Base-by-base conservation (phyloP, 1,140 invertebrate species). In the Phocides pigmalion region DNA sequence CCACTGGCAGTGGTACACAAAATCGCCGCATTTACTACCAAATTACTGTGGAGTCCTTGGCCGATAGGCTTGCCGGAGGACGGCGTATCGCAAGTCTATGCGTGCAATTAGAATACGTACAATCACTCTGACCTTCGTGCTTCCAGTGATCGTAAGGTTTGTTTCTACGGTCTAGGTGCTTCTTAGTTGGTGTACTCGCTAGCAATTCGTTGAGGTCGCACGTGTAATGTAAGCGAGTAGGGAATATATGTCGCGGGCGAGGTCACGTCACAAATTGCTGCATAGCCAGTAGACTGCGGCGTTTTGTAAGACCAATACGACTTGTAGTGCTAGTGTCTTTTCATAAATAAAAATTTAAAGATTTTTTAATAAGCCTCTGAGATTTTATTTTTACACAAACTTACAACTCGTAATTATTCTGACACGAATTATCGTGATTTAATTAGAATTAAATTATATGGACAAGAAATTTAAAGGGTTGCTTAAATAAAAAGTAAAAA, bases 281-380 rank as follows among this genome's bases (percentile, higher is more conserved):
- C 86, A 90, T 89, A 83, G 76, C 74, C 79, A 87, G 79, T 79
- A 64, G 78, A 89, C 82, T 87, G 86, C 88, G 83, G 86, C 74
- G 81, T 89, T 81, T 90, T 82, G 73, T 79, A 76, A 79, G 76
- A 81, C 81, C 81, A 80, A 78, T 83, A 81, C 69, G 70, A 75
- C 73, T 68, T 74, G 25, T 35, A 47, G 35, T 32, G 46, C 32
- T 28, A n/a, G 28, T 41, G 20, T 50, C 46, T 58, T 39, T 35
- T 12, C 16, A 25, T 59, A 56, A 68, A 41, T 61, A 61, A 54
- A 53, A 54, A 51, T 51, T 25, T 42, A 41, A 25, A 46, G 46
- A 62, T 32, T 2, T 32, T 32, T 1, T 32, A n/a, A n/a, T n/a
- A n/a, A n/a, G n/a, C n/a, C n/a, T n/a, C n/a, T n/a, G n/a, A n/a